phyloP scores from a whole-genome alignment of 2,113 vertebrate species.

The Morone chrysops region DNA sequence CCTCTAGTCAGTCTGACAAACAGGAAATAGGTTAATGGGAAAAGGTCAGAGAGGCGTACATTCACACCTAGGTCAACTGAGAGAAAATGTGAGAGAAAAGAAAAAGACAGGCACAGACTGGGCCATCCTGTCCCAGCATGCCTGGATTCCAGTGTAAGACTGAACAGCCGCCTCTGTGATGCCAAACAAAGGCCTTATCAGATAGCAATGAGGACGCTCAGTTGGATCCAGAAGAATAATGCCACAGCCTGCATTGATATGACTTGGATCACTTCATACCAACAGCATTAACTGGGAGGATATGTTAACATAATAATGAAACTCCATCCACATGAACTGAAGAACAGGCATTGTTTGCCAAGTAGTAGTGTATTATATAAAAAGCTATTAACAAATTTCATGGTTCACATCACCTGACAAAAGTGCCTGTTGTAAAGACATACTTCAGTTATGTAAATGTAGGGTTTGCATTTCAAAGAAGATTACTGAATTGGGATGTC shows the following conservation, averaged over 20 bases:
- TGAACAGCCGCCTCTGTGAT: constrained; percentile 62
- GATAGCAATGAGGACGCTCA: constrained; percentile 25
- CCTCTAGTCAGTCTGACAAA: background rate
- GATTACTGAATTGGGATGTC: background rate
- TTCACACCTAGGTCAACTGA: background rate
- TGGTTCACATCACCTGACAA: background rate
- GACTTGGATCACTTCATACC: background rate
- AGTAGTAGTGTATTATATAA: background rate
- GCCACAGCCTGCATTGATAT: constrained; percentile 10
- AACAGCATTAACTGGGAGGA: constrained; percentile 1
- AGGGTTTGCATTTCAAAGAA: constrained; percentile 17
- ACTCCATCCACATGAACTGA: background rate
- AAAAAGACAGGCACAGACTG: constrained; percentile 12
- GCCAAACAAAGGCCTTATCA: constrained; percentile 64
- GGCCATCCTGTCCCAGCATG: constrained; percentile 66
- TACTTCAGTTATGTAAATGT: background rate
- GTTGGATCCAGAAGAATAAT: constrained; percentile 32
- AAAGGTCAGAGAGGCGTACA: background rate
- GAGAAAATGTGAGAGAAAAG: background rate
- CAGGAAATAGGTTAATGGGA: background rate
- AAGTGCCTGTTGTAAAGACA: background rate
- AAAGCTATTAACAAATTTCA: background rate
- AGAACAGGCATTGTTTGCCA: background rate
- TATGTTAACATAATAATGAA: background rate
- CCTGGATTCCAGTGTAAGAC: constrained; percentile 64